Conservation (phyloP, 2,797 vertebrate species). For the Anabacerthia variegaticeps region DNA sequence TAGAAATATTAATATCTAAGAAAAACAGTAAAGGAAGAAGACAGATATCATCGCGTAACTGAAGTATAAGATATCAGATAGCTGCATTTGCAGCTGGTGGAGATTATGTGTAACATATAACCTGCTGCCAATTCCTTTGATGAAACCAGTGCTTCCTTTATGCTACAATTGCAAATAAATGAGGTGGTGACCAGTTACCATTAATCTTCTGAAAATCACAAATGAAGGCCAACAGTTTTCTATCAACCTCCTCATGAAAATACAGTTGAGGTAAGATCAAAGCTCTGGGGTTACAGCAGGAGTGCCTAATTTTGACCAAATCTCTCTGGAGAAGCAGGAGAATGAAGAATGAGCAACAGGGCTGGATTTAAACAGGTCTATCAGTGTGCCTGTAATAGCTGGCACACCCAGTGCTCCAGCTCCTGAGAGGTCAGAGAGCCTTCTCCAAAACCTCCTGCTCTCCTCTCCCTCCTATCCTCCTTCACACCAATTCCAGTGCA, state of each 20-base stretch:
- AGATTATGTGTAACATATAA: constrained; percentile 64
- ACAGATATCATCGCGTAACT: constrained; percentile 37
- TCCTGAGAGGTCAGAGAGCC: neutral
- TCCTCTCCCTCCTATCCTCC: neutral
- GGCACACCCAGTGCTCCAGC: neutral
- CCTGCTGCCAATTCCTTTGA: constrained; percentile 65
- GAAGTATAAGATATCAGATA: constrained; percentile 56
- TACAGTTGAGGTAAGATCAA: constrained; percentile 17
- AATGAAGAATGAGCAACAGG: neutral
- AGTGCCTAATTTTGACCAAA: neutral
- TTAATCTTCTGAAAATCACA: constrained; percentile 60
- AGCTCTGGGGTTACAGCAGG: neutral
- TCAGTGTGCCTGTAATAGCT: neutral
- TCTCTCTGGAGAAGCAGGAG: neutral
- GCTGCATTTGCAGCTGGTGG: constrained; percentile 61
- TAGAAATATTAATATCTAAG: constrained; percentile 45
- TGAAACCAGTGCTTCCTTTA: constrained; percentile 58
- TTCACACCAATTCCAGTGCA: neutral
- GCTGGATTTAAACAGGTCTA: neutral
- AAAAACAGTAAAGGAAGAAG: constrained; percentile 52
- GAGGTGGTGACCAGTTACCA: constrained; percentile 65
- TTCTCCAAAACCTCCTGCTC: neutral
- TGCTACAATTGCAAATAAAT: constrained; percentile 62
- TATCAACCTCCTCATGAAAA: neutral
- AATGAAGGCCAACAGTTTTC: constrained; percentile 37